Conservation (phyloP, 2,113 vertebrate genomes). For the Leiothrix lutea region DNA sequence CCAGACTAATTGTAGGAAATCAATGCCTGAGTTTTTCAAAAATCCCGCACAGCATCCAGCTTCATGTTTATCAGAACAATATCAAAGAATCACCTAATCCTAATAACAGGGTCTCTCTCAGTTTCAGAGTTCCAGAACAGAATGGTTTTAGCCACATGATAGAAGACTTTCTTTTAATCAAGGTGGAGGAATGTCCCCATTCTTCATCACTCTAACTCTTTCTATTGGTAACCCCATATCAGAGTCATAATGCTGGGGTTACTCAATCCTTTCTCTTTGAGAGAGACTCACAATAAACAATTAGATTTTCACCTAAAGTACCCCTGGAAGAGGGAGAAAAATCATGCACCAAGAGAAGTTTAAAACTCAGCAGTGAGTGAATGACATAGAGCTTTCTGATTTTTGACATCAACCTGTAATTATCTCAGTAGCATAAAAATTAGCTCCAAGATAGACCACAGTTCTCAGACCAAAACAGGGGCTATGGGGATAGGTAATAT, state of each 20-base stretch:
- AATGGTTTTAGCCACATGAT: neutral
- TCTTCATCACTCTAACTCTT: neutral
- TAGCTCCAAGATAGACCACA: neutral
- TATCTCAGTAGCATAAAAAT: neutral
- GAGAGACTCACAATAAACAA: neutral
- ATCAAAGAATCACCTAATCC: neutral
- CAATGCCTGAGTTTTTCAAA: neutral
- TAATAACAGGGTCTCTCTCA: neutral
- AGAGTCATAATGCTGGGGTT: neutral
- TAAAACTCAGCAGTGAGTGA: neutral
- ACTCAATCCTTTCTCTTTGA: neutral
- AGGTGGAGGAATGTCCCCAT: neutral
- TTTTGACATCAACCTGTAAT: neutral
- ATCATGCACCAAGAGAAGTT: neutral
- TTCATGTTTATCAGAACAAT: neutral
- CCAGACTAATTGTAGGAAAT: neutral
- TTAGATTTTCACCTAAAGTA: neutral
- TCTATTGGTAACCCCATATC: neutral
- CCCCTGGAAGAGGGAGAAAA: neutral
- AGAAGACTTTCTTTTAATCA: neutral
- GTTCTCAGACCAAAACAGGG: neutral
- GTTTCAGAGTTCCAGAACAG: neutral
- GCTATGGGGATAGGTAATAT: neutral
- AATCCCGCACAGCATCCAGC: neutral
- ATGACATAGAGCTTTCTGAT: neutral